These are phyloP conservation scores for Pseudopipra pipra DNA, from an alignment of 2,113 vertebrate genomes.

Conservation along the genomic window DNA sequence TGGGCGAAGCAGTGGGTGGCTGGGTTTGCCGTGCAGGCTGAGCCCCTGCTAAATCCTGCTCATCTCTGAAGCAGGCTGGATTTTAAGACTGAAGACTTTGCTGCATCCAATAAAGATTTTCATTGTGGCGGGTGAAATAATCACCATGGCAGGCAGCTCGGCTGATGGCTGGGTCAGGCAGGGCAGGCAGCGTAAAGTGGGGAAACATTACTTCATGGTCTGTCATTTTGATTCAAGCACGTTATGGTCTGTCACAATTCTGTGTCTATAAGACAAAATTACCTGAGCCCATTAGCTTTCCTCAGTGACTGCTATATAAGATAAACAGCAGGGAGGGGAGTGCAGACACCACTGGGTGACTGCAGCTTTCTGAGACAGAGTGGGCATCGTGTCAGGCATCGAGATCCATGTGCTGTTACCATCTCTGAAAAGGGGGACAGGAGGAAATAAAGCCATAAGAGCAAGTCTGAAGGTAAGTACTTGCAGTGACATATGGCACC, in stretches of 20 bases:
- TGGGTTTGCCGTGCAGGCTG: not conserved
- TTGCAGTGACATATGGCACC: not conserved
- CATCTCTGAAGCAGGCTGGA: not conserved
- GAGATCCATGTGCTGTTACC: not conserved
- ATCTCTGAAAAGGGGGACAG: not conserved
- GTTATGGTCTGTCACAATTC: not conserved
- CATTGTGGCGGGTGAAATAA: conserved; percentile 40
- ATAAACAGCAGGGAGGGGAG: not conserved
- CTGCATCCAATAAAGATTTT: conserved; percentile 32
- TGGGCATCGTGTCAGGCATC: accelerated
- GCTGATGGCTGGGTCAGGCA: conserved; percentile 20
- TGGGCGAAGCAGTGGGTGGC: accelerated
- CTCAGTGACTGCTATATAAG: not conserved
- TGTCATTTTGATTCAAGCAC: conserved; percentile 66
- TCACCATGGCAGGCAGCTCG: conserved; percentile 45
- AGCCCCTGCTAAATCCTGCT: not conserved
- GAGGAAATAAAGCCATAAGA: accelerated
- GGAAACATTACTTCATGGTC: conserved; percentile 60
- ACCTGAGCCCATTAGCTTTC: conserved; percentile 16
- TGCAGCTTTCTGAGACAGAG: not conserved
- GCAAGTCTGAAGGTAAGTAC: not conserved
- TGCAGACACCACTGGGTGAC: not conserved
- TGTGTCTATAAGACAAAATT: conserved; percentile 22
- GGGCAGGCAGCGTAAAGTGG: not conserved
- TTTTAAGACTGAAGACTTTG: conserved; percentile 13